These are phyloP conservation scores for Melitaea cinxia DNA, from an alignment of 1,140 invertebrate genomes.

Conservation along the genomic window DNA sequence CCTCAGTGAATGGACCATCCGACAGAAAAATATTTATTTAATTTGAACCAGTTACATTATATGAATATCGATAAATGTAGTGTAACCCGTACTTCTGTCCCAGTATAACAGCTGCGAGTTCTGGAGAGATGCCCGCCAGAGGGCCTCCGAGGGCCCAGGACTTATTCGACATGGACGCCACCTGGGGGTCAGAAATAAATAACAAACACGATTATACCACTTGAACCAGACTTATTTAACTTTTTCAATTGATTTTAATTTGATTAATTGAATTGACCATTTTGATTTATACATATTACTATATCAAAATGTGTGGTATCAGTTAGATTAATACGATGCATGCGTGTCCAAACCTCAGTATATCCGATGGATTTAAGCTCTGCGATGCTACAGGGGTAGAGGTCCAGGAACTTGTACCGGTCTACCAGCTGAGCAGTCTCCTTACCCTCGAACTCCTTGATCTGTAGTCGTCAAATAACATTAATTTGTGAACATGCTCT, in stretches of 20 bases:
- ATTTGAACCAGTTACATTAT: no score
- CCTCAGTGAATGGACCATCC: no score
- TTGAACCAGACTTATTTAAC: no score
- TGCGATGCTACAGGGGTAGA: conserved; percentile 94
- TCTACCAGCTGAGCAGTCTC: conserved; percentile 98
- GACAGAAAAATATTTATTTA: no score
- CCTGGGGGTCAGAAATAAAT: conserved; percentile 47
- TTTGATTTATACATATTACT: no score
- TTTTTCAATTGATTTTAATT: no score
- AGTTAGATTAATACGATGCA: background rate
- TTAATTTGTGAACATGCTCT: no score
- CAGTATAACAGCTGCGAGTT: conserved; percentile 64
- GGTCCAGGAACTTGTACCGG: conserved; percentile 96
- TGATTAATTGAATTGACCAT: no score
- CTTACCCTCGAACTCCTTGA: conserved; percentile 98
- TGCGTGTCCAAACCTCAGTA: conserved; percentile 83
- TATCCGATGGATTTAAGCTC: conserved; percentile 96
- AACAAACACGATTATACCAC: conserved; percentile 17
- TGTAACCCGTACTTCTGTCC: conserved; percentile 74
- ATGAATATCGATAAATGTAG: background rate
- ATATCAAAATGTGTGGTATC: no score
- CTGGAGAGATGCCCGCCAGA: conserved; percentile 90
- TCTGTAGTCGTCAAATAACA: conserved; percentile 57
- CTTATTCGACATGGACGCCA: conserved; percentile 79
- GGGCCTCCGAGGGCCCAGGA: conserved; percentile 79